A percentile compares a stretch with the other conserved stretches of the same genome.
phyloP scores from a whole-genome alignment of 2,113 vertebrate species.

The Emydocephalus ijimae region DNA sequence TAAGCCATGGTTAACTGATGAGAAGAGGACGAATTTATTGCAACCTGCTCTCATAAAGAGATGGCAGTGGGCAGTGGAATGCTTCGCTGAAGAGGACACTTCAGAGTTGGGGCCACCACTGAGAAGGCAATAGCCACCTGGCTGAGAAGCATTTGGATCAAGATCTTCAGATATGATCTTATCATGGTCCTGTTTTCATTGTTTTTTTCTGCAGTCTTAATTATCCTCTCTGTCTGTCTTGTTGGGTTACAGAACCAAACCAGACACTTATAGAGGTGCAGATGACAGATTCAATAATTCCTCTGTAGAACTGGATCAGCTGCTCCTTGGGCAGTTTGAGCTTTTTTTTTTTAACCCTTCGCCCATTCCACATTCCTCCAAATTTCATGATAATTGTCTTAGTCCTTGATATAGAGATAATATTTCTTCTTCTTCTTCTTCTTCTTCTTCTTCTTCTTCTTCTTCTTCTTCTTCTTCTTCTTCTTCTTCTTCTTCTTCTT shows the following conservation, averaged over 20 bases:
- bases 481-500: not conserved
- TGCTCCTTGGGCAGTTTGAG: too few relatives aligned
- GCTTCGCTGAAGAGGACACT: not conserved
- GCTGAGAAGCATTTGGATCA: not conserved
- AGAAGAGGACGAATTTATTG: not conserved
- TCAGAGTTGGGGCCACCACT: not conserved
- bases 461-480: not conserved
- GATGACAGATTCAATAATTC: too few relatives aligned
- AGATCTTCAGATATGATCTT: not conserved
- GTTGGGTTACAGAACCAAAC: too few relatives aligned
- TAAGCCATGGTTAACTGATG: not conserved
- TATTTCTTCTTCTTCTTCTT: not conserved
- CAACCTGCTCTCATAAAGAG: not conserved
- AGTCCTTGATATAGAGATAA: not conserved
- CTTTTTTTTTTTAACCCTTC: not conserved
- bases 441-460: not conserved
- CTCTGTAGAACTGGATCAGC: too few relatives aligned
- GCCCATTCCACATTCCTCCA: not conserved
- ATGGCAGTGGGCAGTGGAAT: not conserved
- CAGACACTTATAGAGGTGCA: too few relatives aligned
- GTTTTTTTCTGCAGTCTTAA: too few relatives aligned
- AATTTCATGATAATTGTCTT: not conserved
- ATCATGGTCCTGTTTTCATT: not conserved
- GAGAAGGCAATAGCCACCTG: not conserved
- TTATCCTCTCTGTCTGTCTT: too few relatives aligned